A percentile compares a stretch with the other conserved stretches of the same genome.
Conservation (phyloP, 2,888 invertebrate species). For the Tromatobia lineatoria region DNA sequence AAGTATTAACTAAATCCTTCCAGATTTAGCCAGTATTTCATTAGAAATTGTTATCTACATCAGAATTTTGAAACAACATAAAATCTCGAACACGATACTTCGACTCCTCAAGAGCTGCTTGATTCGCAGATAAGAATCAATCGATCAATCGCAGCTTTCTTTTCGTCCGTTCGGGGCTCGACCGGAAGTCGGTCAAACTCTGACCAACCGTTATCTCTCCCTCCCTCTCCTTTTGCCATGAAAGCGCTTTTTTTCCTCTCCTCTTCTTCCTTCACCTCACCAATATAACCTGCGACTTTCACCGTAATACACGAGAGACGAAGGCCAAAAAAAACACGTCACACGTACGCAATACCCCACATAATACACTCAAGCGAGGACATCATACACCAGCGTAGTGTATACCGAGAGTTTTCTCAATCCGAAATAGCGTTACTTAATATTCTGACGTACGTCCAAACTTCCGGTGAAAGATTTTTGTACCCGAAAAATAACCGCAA, state of each 20-base stretch:
- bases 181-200: constrained; percentile 67
- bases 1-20: too few relatives aligned
- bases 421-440: constrained; percentile 49
- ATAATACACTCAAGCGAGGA: not conserved
- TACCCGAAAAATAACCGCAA: not conserved
- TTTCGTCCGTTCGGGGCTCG: constrained; percentile 29
- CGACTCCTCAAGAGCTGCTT: constrained; percentile 20
- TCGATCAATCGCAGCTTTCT: constrained; percentile 51
- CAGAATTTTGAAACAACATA: not conserved
- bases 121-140: constrained; percentile 47
- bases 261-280: constrained; percentile 30
- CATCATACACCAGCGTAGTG: not conserved
- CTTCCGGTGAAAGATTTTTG: constrained; percentile 55
- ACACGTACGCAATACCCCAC: constrained; percentile 4
- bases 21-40: too few relatives aligned
- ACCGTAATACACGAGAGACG: constrained; percentile 43
- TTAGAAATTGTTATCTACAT: not conserved
- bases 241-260: constrained; percentile 51
- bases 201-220: constrained; percentile 59
- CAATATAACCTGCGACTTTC: constrained; percentile 59
- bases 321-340: constrained; percentile 41
- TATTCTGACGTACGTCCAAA: constrained; percentile 41
- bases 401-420: constrained; percentile 42
- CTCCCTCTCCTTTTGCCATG: constrained; percentile 29
- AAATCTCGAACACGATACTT: not conserved